Conservation (phyloP, 2,797 vertebrate genomes). For the Pseudochaenichthys georgianus region DNA sequence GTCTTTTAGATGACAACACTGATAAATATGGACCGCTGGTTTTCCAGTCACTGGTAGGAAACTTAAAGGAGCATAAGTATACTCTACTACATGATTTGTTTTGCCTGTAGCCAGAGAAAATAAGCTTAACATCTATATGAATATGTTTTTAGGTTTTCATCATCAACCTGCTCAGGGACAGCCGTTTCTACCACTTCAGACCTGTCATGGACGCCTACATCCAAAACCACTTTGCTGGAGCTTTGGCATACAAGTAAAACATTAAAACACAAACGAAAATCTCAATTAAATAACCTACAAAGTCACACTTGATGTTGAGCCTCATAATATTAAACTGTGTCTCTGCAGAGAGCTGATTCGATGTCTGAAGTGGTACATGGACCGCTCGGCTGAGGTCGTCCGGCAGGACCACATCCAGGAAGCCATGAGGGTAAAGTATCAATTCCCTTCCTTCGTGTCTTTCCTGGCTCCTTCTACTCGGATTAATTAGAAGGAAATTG, state of each 20-base stretch:
- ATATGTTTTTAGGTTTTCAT: slow-evolving; percentile 92
- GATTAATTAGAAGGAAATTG: slow-evolving; percentile 52
- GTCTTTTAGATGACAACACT: slow-evolving; percentile 98
- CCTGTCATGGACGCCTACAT: slow-evolving; percentile 99
- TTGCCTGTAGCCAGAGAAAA: slow-evolving; percentile 16
- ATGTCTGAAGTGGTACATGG: slow-evolving; percentile 99
- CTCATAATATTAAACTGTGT: slow-evolving; percentile 3
- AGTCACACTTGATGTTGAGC: background rate
- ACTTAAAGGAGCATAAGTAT: slow-evolving; percentile 11
- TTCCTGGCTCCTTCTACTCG: slow-evolving; percentile 29
- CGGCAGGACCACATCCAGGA: slow-evolving; percentile 99
- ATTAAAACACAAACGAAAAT: slow-evolving; percentile 2
- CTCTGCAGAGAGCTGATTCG: slow-evolving; percentile 93
- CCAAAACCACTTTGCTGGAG: slow-evolving; percentile 98
- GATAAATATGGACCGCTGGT: slow-evolving; percentile 98
- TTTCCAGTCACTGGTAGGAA: slow-evolving; percentile 97
- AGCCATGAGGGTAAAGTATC: slow-evolving; percentile 92
- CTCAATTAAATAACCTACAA: background rate
- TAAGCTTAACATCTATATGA: slow-evolving; percentile 2
- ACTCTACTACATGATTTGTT: background rate
- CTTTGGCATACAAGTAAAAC: slow-evolving; percentile 96
- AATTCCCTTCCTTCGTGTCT: slow-evolving; percentile 20
- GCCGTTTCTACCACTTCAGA: slow-evolving; percentile 98
- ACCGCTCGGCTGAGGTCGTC: slow-evolving; percentile 96
- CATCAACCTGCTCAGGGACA: slow-evolving; percentile 98